Evolutionary conservation across 2,797 vertebrate genomes (phyloP).

Genomic region (Harpagifer antarcticus): DNA sequence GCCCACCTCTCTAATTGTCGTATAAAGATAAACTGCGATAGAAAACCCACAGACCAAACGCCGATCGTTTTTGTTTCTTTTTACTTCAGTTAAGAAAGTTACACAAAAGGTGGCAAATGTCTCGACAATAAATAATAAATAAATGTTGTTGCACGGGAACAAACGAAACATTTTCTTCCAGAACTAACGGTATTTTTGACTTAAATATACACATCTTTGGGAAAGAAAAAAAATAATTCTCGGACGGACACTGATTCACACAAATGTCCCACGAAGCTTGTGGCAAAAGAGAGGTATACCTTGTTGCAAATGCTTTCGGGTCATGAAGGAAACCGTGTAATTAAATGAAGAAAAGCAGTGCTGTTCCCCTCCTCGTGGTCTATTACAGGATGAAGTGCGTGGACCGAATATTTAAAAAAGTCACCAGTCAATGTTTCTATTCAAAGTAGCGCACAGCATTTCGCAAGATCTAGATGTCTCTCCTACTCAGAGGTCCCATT

Average conservation of each 20-base stretch:
- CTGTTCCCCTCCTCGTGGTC: constrained; percentile 78
- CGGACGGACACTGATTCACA: constrained; percentile 92
- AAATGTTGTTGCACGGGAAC: constrained; percentile 94
- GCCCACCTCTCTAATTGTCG: neutral
- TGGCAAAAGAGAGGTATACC: constrained; percentile 98
- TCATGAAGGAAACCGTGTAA: constrained; percentile 87
- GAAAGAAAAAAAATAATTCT: constrained; percentile 84
- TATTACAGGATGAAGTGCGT: constrained; percentile 63
- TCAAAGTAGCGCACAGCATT: constrained; percentile 84
- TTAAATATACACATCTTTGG: constrained; percentile 98
- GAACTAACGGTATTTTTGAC: constrained; percentile 87
- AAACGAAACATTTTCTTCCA: constrained; percentile 89
- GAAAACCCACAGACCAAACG: constrained; percentile 90
- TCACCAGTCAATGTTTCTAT: constrained; percentile 80
- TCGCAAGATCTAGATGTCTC: constrained; percentile 78
- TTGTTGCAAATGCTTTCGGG: constrained; percentile 96
- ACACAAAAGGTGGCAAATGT: constrained; percentile 98
- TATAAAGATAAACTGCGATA: constrained; percentile 80
- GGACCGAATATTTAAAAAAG: constrained; percentile 69
- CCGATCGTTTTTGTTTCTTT: constrained; percentile 85
- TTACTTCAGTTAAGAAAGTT: constrained; percentile 96
- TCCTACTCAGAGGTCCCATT: constrained; percentile 75
- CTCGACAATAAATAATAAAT: constrained; percentile 99
- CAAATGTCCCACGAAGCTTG: constrained; percentile 91
- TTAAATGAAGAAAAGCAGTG: constrained; percentile 80